Evolutionary conservation across 2,888 invertebrate species (phyloP), one percentile per base, ranked within the genome.

Genomic region (Scaptomyza parva): DNA sequence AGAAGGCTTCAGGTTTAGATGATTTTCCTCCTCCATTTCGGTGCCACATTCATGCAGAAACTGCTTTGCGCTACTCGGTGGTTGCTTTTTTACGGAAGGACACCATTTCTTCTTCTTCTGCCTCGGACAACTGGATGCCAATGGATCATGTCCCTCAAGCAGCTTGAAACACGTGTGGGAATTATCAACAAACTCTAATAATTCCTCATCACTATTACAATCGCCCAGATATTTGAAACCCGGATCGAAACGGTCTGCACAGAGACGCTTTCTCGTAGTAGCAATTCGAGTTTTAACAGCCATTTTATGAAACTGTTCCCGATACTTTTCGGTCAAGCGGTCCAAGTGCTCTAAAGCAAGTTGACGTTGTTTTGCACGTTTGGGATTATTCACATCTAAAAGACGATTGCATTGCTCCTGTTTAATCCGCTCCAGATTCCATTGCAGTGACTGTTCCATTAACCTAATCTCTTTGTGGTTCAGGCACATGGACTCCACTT

Each of bases 381-480:
- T 14, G 0, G 35, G 47, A 9, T 30, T 40, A 1, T 30, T 55
- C 0, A 61, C 22, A 7, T 51, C 39, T 0, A 76, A 7, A 1
- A 88, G 50, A 6, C 45, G 67, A 3, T 70, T 30, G 9, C 55
- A 53, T 28, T 73, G 58, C 0, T 67, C 41, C 6, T n/a, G 39
- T 22, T 82, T 80, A 2, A 82, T 18, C 5, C 17, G 14, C 2
- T 60, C 50, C 35, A 80, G 39, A 6, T 70, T 51, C 0, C 1
- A 1, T 0, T 52, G 50, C 12, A 85, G 50, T 0, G 76, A 78
- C 1, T 69, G 30, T 43, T 88, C 75, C 57, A 82, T 44, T 8
- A 59, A 30, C 5, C 66, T 43, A 0, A 82, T 50, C 7, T 44
- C 24, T 35, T 53, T 74, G 24, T 90, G 89, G 26, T 78, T 63